Evolutionary conservation across 2,113 vertebrate genomes (phyloP).

Genomic region (Megalops atlanticus): DNA sequence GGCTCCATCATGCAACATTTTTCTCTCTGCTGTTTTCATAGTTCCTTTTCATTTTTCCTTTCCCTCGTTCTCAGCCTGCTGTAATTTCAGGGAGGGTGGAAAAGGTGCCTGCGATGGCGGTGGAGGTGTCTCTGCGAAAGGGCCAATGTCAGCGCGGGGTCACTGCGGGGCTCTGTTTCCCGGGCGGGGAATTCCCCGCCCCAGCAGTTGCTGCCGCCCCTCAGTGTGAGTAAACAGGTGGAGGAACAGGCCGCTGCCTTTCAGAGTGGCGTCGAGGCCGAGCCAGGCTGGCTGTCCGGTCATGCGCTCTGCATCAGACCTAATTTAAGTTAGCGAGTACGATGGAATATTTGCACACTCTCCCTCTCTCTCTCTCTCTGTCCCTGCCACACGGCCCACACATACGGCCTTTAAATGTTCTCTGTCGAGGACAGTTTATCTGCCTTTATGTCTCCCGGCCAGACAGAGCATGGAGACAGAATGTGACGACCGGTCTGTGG

Average conservation of each 20-base stretch:
- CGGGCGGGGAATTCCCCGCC: constrained; percentile 21
- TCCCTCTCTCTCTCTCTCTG: too few relatives aligned
- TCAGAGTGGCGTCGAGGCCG: neutral
- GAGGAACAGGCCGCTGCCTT: neutral
- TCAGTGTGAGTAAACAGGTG: constrained; percentile 22
- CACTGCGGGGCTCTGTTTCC: constrained; percentile 1
- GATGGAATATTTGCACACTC: too few relatives aligned
- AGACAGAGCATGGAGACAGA: neutral
- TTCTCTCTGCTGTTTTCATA: neutral
- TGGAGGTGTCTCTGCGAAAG: neutral
- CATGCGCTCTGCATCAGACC: constrained; percentile 5
- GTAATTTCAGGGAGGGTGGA: neutral
- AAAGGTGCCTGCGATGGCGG: neutral
- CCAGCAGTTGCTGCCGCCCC: constrained; percentile 28
- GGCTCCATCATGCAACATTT: neutral
- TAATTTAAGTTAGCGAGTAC: constrained; percentile 18
- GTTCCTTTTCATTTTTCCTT: neutral
- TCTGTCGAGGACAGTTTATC: neutral
- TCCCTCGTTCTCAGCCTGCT: too few relatives aligned
- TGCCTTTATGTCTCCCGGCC: neutral
- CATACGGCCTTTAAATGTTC: neutral
- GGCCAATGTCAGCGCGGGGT: constrained; percentile 5
- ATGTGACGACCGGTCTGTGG: too few relatives aligned
- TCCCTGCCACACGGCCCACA: neutral
- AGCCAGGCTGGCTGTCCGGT: neutral